Conservation (phyloP, 2,113 vertebrate species). For the Trematocara marginatum region DNA sequence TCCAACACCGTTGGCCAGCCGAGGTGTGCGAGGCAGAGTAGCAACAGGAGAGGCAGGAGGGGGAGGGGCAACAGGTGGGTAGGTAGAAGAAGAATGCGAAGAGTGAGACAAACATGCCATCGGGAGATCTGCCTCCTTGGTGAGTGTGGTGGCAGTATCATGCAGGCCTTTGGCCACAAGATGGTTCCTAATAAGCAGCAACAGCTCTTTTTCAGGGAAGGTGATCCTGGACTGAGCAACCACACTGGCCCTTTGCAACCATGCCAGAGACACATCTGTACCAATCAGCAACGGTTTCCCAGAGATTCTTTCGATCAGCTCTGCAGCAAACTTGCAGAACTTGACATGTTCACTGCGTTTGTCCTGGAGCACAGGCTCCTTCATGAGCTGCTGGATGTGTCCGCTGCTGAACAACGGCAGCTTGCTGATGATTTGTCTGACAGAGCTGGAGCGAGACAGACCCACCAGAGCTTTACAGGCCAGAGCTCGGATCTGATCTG, state of each 20-base stretch:
- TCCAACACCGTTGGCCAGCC: slow-evolving; percentile 86
- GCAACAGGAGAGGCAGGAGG: slow-evolving; percentile 78
- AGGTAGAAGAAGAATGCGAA: slow-evolving; percentile 71
- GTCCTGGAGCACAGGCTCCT: slow-evolving; percentile 96
- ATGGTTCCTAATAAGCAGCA: slow-evolving; percentile 93
- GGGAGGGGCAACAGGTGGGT: slow-evolving; percentile 73
- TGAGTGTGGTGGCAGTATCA: slow-evolving; percentile 85
- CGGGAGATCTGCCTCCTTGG: slow-evolving; percentile 92
- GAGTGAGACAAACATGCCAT: slow-evolving; percentile 85
- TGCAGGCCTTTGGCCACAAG: slow-evolving; percentile 93
- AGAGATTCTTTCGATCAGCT: slow-evolving; percentile 93
- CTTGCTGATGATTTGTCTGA: slow-evolving; percentile 97
- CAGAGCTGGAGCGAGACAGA: slow-evolving; percentile 86
- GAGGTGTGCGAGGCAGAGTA: slow-evolving; percentile 85
- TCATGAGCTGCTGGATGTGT: slow-evolving; percentile 98
- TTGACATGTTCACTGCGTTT: slow-evolving; percentile 96
- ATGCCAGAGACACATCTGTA: slow-evolving; percentile 91
- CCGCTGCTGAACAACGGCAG: slow-evolving; percentile 96
- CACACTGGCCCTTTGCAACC: slow-evolving; percentile 92
- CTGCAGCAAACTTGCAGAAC: slow-evolving; percentile 94
- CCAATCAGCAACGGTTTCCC: slow-evolving; percentile 93
- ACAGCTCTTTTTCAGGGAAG: slow-evolving; percentile 94
- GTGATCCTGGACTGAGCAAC: slow-evolving; percentile 96
- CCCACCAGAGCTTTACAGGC: slow-evolving; percentile 95
- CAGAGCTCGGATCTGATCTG: slow-evolving; percentile 92